Base-by-base conservation (phyloP, 1,140 invertebrate genomes). In the Drosophila gunungcola region DNA sequence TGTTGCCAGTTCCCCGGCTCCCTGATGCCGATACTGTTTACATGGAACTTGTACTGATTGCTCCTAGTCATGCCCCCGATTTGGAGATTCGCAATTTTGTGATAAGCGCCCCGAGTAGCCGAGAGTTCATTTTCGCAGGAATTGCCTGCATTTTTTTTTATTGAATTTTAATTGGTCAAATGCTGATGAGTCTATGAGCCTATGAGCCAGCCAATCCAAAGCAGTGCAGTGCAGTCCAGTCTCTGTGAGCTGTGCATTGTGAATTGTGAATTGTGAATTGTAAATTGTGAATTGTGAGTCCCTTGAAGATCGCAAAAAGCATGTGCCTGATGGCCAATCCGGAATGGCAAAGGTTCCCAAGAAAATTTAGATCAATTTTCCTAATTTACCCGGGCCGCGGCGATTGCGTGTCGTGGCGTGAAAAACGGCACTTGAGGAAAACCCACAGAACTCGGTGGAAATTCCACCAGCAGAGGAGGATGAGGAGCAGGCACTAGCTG, bases 11-110 rank as follows among this genome's bases (percentile, higher is more conserved):
- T 21, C 49, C 41, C 10, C 51, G 46, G 61, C 51, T 55, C 36
- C 41, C 52, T 60, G 63, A 48, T 65, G 60, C 52, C 73, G 80
- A 88, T 88, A 89, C 90, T 91, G 89, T 91, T 90, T 91, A 91
- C 89, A 91, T 83, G 90, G 90, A 91, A 91, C 83, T 91, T 81
- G 90, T 91, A 91, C 90, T 91, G 90, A 91, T 91, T 91, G 90
- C 90, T 91, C 76, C 90, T 80, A 91, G 90, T 91, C 90, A 91
- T 91, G 90, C 90, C 84, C 64, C 84, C 79, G 83, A 86, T 89
- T 83, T 61, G 70, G 13, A 73, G 83, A 86, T 86, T 86, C 81
- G 53, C 80, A 78, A 89, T 88, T 89, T 73, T 45, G 64, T 77
- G 83, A 88, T 88, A 89, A 86, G 64, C 36, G 39, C 49, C 3